A percentile compares a stretch with the other conserved stretches of the same genome.
Conservation (phyloP, 2,888 invertebrate species). For the Xylophagus ater region DNA sequence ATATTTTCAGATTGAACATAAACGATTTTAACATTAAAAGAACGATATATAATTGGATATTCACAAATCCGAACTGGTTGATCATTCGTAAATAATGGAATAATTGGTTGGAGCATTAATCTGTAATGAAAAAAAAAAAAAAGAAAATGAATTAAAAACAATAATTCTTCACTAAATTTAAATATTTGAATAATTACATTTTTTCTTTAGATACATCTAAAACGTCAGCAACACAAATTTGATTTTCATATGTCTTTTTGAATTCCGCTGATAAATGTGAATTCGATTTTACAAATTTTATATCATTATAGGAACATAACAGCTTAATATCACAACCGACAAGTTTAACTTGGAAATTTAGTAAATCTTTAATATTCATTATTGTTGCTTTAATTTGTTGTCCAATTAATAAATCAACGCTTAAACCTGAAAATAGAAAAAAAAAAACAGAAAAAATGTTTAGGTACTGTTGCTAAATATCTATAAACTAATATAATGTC, state of each 20-base stretch:
- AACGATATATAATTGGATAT: conserved; percentile 49
- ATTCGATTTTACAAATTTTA: conserved; percentile 34
- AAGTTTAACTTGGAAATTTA: conserved; percentile 34
- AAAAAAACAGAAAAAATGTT: no score
- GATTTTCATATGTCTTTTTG: conserved; percentile 40
- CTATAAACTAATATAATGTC: no score
- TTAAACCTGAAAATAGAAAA: conserved; percentile 24
- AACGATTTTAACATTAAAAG: conserved; percentile 47
- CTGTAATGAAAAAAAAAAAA: conserved; percentile 40
- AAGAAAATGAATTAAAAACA: conserved; percentile 1
- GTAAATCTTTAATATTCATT: conserved; percentile 29
- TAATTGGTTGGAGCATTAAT: conserved; percentile 53
- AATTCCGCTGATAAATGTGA: conserved; percentile 37
- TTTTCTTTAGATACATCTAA: conserved; percentile 35
- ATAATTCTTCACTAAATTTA: conserved; percentile 6
- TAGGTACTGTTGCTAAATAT: no score
- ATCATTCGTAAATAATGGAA: conserved; percentile 32
- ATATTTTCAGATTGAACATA: conserved; percentile 47
- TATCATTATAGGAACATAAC: conserved; percentile 34
- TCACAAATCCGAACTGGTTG: conserved; percentile 44
- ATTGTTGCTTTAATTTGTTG: conserved; percentile 36
- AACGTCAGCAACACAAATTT: conserved; percentile 32
- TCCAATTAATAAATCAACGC: conserved; percentile 29
- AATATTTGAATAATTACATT: no score
- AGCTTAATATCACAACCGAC: conserved; percentile 33